Conservation (phyloP, 2,113 vertebrate species). For the Chitala chitala region DNA sequence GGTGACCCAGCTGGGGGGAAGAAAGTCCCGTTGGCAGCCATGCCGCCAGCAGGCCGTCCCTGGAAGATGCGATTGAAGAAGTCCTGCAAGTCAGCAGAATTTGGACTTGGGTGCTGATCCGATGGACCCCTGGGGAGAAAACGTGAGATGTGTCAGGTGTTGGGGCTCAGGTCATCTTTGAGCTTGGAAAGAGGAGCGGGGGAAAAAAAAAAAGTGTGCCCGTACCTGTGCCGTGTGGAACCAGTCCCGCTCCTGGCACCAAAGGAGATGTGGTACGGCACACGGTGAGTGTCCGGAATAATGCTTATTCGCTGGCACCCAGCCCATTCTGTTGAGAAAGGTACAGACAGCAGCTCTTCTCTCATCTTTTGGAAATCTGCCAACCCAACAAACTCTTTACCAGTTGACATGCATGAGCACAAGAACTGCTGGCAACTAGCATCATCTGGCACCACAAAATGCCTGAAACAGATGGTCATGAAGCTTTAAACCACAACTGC, state of each 20-base stretch:
- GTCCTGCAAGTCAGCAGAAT: conserved; percentile 79
- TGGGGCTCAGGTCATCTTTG: background rate
- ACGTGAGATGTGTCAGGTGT: background rate
- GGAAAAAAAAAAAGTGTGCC: too few species aligned
- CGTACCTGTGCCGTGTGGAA: conserved; percentile 71
- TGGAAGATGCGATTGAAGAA: conserved; percentile 83
- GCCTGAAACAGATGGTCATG: too few species aligned
- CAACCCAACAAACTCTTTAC: background rate
- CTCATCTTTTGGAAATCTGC: background rate
- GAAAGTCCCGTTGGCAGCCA: conserved; percentile 74
- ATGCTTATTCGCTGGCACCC: conserved; percentile 87
- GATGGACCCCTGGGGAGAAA: conserved; percentile 59
- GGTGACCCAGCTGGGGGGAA: conserved; percentile 60
- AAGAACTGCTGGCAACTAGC: too few species aligned
- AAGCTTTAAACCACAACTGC: too few species aligned
- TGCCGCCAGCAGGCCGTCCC: conserved; percentile 62
- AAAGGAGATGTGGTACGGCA: conserved; percentile 91
- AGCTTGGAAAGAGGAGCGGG: background rate
- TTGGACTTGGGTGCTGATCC: conserved; percentile 56
- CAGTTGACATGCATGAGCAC: too few species aligned
- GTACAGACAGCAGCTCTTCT: background rate
- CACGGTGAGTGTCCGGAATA: conserved; percentile 84
- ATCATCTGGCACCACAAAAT: too few species aligned
- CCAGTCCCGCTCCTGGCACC: conserved; percentile 69
- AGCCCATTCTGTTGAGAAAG: conserved; percentile 77